A percentile compares a stretch with the other conserved stretches of the same genome.
phyloP scores from a whole-genome alignment of 2,888 invertebrate species.

The Agriopis aurantiaria region DNA sequence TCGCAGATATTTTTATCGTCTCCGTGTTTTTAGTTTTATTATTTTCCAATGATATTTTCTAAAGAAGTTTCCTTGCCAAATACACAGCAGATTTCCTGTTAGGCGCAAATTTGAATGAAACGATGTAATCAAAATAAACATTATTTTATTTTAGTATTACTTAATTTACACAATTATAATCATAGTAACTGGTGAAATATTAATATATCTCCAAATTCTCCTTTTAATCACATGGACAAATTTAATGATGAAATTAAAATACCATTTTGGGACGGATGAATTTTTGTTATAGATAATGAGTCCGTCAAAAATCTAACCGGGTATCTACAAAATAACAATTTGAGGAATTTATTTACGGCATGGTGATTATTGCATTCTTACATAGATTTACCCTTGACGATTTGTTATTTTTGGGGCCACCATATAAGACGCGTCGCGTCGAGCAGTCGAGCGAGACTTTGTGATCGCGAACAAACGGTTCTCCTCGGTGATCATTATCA shows the following conservation, averaged over 20 bases:
- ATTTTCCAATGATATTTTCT: no score
- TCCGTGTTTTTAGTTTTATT: no score
- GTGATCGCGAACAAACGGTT: no score
- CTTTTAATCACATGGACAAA: background rate
- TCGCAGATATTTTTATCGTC: no score
- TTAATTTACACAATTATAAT: conserved; percentile 29
- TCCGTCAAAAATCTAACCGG: background rate
- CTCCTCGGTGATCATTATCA: no score
- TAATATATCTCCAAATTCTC: background rate
- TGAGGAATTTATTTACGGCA: background rate
- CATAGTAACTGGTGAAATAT: conserved; percentile 15
- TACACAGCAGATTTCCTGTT: background rate
- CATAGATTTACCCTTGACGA: background rate
- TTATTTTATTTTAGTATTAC: conserved; percentile 24
- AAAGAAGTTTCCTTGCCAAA: no score
- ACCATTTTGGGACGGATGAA: background rate
- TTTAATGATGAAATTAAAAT: background rate
- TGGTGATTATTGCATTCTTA: no score
- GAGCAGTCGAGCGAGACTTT: background rate
- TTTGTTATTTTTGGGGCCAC: background rate
- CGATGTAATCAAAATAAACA: conserved; percentile 30
- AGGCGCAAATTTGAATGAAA: background rate
- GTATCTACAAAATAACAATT: background rate
- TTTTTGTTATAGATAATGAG: background rate
- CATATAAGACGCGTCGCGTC: background rate